Conservation (phyloP, 2,888 invertebrate genomes). For the Cephus pygmeus region DNA sequence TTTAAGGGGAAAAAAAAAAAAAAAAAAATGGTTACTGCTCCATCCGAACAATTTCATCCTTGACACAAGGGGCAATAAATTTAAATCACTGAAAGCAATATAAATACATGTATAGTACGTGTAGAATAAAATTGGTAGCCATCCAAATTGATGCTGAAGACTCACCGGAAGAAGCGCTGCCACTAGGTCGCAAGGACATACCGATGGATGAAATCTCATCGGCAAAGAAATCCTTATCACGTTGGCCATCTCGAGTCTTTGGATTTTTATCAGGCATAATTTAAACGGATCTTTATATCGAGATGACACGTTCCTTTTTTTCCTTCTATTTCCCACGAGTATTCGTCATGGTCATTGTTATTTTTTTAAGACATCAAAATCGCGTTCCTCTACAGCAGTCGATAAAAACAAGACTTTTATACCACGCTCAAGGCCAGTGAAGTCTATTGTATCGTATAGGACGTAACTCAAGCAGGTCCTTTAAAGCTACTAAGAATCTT, state of each 20-base stretch:
- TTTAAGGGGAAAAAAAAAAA: background rate
- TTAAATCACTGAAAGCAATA: background rate
- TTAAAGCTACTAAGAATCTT: background rate
- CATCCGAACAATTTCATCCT: background rate
- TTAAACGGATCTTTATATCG: constrained; percentile 14
- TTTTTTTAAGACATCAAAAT: background rate
- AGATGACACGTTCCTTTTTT: background rate
- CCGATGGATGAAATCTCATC: constrained; percentile 86
- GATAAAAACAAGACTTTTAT: background rate
- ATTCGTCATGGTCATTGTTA: background rate
- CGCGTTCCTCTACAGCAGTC: background rate
- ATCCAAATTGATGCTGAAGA: constrained; percentile 29
- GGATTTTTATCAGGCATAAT: constrained; percentile 62
- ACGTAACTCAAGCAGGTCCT: background rate
- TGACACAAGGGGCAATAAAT: background rate
- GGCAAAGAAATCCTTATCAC: constrained; percentile 58
- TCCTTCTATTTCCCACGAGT: background rate
- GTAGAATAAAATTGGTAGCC: background rate
- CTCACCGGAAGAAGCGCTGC: constrained; percentile 81
- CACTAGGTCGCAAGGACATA: constrained; percentile 81
- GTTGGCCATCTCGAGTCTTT: constrained; percentile 56
- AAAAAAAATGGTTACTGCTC: background rate
- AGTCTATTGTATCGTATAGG: background rate
- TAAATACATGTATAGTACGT: background rate
- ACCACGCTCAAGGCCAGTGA: background rate